phyloP scores from a whole-genome alignment of 2,113 vertebrate species.

The Puntigrus tetrazona region DNA sequence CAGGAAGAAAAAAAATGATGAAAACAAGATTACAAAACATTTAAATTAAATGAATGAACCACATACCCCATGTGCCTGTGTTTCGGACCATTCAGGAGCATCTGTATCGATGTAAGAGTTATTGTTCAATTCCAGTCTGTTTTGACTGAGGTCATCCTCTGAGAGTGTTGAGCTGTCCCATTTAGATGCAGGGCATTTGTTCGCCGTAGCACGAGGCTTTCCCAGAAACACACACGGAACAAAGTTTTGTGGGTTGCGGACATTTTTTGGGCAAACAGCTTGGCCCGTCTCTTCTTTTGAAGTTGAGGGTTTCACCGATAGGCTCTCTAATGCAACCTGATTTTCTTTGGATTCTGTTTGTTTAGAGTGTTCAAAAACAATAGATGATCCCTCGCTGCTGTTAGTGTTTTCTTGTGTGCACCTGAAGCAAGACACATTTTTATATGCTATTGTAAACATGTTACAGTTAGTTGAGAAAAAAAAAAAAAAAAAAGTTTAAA shows the following conservation, averaged over 20 bases:
- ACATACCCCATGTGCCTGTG: slow-evolving; percentile 65
- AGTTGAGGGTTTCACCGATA: slow-evolving; percentile 30
- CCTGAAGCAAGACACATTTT: slow-evolving; percentile 9
- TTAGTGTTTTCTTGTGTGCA: slow-evolving; percentile 66
- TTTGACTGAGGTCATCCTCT: slow-evolving; percentile 62
- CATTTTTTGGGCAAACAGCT: slow-evolving; percentile 64
- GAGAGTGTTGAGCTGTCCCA: slow-evolving; percentile 63
- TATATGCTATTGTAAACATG: background rate
- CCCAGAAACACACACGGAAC: slow-evolving; percentile 78
- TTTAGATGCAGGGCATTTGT: slow-evolving; percentile 65
- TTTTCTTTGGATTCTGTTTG: slow-evolving; percentile 56
- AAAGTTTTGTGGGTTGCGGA: slow-evolving; percentile 66
- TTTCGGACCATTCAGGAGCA: slow-evolving; percentile 61
- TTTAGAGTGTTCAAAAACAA: slow-evolving; percentile 83
- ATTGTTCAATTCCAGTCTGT: slow-evolving; percentile 68
- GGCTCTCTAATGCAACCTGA: slow-evolving; percentile 3
- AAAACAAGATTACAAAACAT: slow-evolving; percentile 14
- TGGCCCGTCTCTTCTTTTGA: slow-evolving; percentile 54
- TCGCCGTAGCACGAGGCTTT: slow-evolving; percentile 18
- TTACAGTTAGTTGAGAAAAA: background rate
- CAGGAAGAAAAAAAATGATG: background rate
- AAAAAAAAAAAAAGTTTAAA: background rate
- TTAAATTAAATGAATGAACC: background rate
- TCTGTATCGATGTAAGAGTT: slow-evolving; percentile 63
- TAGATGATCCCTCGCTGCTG: slow-evolving; percentile 74